Percentiles rank a stretch among this genome's conserved stretches.
Evolutionary conservation across 2,113 vertebrate species (phyloP).

Genomic region (Alces alces): DNA sequence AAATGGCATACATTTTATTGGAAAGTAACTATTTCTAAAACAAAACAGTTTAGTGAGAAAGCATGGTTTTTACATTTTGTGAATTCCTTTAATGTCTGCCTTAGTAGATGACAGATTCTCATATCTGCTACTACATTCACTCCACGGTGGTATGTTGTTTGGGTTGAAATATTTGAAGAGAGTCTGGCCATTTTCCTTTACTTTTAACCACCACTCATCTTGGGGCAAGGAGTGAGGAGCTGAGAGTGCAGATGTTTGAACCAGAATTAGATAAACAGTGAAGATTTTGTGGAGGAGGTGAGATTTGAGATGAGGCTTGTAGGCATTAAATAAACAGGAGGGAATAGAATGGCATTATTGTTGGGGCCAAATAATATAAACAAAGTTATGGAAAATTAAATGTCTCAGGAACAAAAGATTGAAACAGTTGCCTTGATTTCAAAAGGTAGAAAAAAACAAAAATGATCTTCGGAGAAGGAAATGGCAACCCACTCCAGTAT

Average conservation of each 20-base stretch:
- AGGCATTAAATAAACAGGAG: not conserved
- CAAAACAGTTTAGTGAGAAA: not conserved
- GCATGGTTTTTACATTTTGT: not conserved
- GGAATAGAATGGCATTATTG: not conserved
- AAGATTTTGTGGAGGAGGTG: not conserved
- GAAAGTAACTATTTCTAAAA: not conserved
- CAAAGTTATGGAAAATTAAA: not conserved
- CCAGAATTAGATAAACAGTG: not conserved
- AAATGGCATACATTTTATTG: not conserved
- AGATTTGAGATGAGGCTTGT: not conserved
- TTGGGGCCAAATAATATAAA: not conserved
- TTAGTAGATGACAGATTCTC: not conserved
- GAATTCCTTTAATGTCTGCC: not conserved
- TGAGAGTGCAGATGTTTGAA: not conserved
- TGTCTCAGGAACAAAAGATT: not conserved
- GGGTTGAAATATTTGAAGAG: not conserved
- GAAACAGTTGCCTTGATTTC: not conserved
- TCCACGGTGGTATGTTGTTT: not conserved
- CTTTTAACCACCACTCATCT: not conserved
- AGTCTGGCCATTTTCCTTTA: not conserved
- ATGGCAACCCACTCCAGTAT: too few relatives aligned
- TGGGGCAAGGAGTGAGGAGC: not conserved
- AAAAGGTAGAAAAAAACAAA: not conserved
- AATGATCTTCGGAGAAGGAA: not conserved
- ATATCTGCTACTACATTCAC: not conserved